Conservation (phyloP, 2,113 vertebrate genomes). For the Chinchilla lanigera region DNA sequence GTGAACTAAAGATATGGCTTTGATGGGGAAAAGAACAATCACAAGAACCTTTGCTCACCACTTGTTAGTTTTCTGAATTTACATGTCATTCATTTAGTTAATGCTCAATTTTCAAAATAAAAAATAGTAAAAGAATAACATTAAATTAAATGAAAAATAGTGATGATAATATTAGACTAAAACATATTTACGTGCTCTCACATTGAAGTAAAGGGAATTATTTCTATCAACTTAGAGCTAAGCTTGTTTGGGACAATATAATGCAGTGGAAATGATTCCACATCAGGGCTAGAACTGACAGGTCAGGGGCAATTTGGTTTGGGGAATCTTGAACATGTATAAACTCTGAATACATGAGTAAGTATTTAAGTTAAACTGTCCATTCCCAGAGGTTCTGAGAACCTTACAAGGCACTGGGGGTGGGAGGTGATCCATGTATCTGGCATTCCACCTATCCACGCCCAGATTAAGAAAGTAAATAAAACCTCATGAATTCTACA, state of each 20-base stretch:
- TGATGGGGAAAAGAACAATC: background rate
- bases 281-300: accelerated
- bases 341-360: background rate
- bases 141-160: background rate
- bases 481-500: background rate
- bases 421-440: accelerated
- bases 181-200: background rate
- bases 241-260: background rate
- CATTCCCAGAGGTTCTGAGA: background rate
- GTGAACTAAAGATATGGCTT: background rate
- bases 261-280: background rate
- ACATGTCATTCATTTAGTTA: background rate
- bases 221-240: background rate
- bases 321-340: accelerated
- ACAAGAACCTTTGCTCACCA: background rate
- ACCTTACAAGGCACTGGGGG: accelerated
- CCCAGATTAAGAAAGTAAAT: background rate
- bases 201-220: background rate
- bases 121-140: background rate
- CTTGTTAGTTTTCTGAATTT: background rate
- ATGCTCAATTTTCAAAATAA: background rate
- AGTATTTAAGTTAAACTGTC: background rate
- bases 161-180: background rate
- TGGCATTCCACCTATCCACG: accelerated
- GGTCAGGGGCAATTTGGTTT: accelerated